These are phyloP conservation scores for Thereva unica DNA, from an alignment of 2,888 invertebrate species.

Conservation along the genomic window DNA sequence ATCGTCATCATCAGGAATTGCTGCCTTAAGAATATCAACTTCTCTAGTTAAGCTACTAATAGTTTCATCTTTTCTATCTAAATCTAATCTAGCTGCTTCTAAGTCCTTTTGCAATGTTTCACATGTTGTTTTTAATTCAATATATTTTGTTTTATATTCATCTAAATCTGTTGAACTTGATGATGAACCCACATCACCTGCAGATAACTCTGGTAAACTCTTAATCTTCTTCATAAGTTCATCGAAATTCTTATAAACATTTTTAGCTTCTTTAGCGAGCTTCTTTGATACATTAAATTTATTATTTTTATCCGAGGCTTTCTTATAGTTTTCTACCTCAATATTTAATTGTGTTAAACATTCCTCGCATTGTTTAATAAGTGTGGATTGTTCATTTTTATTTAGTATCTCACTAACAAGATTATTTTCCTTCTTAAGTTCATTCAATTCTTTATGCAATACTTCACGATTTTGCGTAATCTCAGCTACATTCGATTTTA, in stretches of 20 bases:
- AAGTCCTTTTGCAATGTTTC: slow-evolving; percentile 59
- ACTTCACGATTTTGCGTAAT: slow-evolving; percentile 3
- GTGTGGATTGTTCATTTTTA: not conserved
- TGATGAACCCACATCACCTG: not conserved
- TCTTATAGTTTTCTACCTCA: slow-evolving; percentile 55
- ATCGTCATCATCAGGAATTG: not conserved
- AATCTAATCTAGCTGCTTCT: slow-evolving; percentile 58
- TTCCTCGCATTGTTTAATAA: slow-evolving; percentile 51
- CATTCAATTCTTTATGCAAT: slow-evolving; percentile 12
- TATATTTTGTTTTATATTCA: no score
- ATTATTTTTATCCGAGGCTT: slow-evolving; percentile 53
- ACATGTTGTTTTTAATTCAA: slow-evolving; percentile 37
- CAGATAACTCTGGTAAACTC: not conserved
- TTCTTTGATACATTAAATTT: slow-evolving; percentile 56
- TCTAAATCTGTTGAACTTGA: not conserved
- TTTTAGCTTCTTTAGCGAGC: slow-evolving; percentile 55
- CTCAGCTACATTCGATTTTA: slow-evolving; percentile 49
- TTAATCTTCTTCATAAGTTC: slow-evolving; percentile 47
- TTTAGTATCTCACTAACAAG: not conserved
- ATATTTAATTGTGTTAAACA: slow-evolving; percentile 51
- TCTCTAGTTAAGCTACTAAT: slow-evolving; percentile 58
- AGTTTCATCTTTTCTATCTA: slow-evolving; percentile 60
- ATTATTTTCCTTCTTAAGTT: slow-evolving; percentile 31
- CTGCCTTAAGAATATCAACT: slow-evolving; percentile 48
- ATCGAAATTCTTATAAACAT: slow-evolving; percentile 51